Evolutionary conservation across 1,140 invertebrate species (phyloP).

Genomic region (Drosophila quadrilineata): DNA sequence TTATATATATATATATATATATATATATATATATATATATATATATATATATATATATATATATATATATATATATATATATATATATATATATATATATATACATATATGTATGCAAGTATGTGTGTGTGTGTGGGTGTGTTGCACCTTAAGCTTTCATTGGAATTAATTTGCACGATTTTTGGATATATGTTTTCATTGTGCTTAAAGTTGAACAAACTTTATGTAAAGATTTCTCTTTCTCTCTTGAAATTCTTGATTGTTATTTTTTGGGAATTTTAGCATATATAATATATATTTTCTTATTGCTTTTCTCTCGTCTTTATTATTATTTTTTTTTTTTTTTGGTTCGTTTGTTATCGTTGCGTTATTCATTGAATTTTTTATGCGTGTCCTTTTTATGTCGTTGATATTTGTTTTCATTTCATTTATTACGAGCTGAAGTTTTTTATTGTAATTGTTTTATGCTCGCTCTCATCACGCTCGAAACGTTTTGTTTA

Average conservation of each 20-base stretch:
- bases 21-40: too few relatives aligned
- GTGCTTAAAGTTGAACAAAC: too few relatives aligned
- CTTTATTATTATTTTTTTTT: too few relatives aligned
- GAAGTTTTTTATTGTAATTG: constrained; percentile 52
- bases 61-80: not conserved
- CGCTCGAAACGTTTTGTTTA: constrained; percentile 44
- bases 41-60: too few relatives aligned
- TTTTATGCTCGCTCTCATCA: constrained; percentile 57
- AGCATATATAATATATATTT: not conserved
- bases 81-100: not conserved
- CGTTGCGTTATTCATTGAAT: constrained; percentile 32
- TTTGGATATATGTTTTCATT: too few relatives aligned
- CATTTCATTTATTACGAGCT: constrained; percentile 58
- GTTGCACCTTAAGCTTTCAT: constrained; percentile 48
- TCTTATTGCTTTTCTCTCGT: too few relatives aligned
- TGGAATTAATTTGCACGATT: constrained; percentile 32
- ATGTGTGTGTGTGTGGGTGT: not conserved
- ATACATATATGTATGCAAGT: not conserved
- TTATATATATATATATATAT: too few relatives aligned
- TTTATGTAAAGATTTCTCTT: not conserved
- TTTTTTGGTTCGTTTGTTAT: constrained; percentile 15
- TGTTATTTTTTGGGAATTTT: not conserved
- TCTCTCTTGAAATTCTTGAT: too few relatives aligned
- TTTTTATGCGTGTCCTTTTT: constrained; percentile 68
- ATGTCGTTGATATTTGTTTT: constrained; percentile 62